Evolutionary conservation across 1,140 invertebrate genomes (phyloP), one percentile per base, ranked within the genome.

Genomic region (Chlorops oryzae): DNA sequence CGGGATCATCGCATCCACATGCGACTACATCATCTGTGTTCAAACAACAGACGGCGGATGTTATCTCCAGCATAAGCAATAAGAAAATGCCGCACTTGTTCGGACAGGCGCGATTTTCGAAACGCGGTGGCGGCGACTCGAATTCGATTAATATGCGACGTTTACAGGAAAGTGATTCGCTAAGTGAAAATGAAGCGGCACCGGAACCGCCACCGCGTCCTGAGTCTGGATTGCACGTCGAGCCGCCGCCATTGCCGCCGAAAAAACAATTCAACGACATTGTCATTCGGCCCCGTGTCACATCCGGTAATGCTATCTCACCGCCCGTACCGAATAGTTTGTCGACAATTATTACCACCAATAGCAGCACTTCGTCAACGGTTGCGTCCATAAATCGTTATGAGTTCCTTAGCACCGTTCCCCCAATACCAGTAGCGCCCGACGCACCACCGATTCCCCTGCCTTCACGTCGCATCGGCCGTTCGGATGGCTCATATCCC

Each of bases 221-320:
- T 2, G 77, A 73, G 47, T 65, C 69, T 47, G 65, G 73, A 52
- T 63, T 62, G 51, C 63, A 79, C 63, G 70, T 74, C 65, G 72
- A 89, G 55, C 89, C 89, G 1, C 89, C 89, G 9, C 89, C 89
- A 2, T 73, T 92, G 48, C 88, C 88, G 3, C 89, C 89, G 0
- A 92, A 92, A 69, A 89, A 90, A 61, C 78, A 85, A 51, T 72
- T 72, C 40, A 69, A 62, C 23, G 69, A 72, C 21, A 56, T 72
- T 51, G 58, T 72, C 4, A 72, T 72, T 13, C 41, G 79, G 64
- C 20, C 80, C 79, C 27, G 76, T 73, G 28, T 69, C 71, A 75
- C 80, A 39, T 82, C 82, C 10, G 50, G 56, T 81, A 84, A 56
- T 81, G 80, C 57, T 77, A 25, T 32, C 4, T 27, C 39, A 18